A percentile compares a stretch with the other conserved stretches of the same genome.
Evolutionary conservation across 1,140 invertebrate species (phyloP).

Genomic region (Leptestheria dahalacensis): DNA sequence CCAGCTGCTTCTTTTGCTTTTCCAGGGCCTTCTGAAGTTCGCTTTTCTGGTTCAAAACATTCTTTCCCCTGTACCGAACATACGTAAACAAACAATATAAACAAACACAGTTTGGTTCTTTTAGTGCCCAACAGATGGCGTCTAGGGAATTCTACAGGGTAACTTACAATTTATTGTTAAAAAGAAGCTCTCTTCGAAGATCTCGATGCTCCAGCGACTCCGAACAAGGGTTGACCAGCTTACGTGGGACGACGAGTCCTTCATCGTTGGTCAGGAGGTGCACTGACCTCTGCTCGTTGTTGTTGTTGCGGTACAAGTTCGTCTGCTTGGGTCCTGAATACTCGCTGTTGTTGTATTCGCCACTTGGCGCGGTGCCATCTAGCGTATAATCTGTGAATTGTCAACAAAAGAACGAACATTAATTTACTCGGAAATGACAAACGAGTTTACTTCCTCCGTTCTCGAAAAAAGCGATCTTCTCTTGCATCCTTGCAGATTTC

Average conservation of each 20-base stretch:
- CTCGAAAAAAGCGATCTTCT: neutral
- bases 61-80: constrained; percentile 56
- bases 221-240: constrained; percentile 67
- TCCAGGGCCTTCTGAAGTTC: constrained; percentile 72
- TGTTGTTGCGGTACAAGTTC: neutral
- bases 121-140: too few species aligned
- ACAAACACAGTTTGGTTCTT: too few species aligned
- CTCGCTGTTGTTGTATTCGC: too few species aligned
- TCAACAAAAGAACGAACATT: too few species aligned
- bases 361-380: too few species aligned
- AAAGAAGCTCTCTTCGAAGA: constrained; percentile 67
- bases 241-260: constrained; percentile 66
- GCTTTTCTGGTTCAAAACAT: constrained; percentile 75
- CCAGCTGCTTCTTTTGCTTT: constrained; percentile 62
- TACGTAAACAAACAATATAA: neutral
- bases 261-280: constrained; percentile 12
- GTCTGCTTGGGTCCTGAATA: neutral
- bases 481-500: neutral
- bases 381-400: too few species aligned
- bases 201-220: constrained; percentile 64
- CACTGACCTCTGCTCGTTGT: neutral
- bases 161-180: constrained; percentile 79
- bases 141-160: too few species aligned
- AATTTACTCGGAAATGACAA: too few species aligned
- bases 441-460: neutral